Base-by-base conservation (phyloP, 2,797 vertebrate species). In the Ibycter americanus region DNA sequence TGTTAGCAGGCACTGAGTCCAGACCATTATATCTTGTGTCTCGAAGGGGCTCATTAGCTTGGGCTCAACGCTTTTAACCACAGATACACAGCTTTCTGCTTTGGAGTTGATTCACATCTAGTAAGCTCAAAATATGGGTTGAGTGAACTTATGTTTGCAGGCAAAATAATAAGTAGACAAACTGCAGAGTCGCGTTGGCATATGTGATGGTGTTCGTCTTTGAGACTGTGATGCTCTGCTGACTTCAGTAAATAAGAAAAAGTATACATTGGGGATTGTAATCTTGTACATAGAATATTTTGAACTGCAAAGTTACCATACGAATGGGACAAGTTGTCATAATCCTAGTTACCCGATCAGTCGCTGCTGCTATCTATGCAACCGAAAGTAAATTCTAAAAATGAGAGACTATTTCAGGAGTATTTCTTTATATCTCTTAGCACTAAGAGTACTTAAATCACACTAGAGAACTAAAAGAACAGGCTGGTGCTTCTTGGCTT, bases 41-140 rank as follows among this genome's bases (percentile, higher is more conserved):
- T 84, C 73, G 0, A n/a, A 90, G 90, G 90, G 42, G 46, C 92
- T 95, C 80, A 20, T 95, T 91, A 93, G 49, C 72, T 22, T 17
- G 34, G 65, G 56, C 93, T 81, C 87, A 9, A 47, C 0, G 4
- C 59, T 81, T 80, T 67, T 19, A 83, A 25, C 20, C 54, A 52
- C 22, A 54, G 46, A 68, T 18, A 19, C 32, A 18, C 23, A 27
- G 76, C 61, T 38, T 51, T 81, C 32, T 55, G 44, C 80, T 73
- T 18, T 34, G 46, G 42, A 78, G 68, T 23, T 23, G 34, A 51
- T 56, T 38, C 56, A 3, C 23, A 49, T 34, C 49, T 40, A 47
- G 29, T 3, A 8, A 87, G 68, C 71, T 70, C 34, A 18, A 31
- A 83, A 63, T 63, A 18, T 1, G 10, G 74, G 59, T 46, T 66